Base-by-base conservation (phyloP, 2,113 vertebrate genomes). In the Pica pica region DNA sequence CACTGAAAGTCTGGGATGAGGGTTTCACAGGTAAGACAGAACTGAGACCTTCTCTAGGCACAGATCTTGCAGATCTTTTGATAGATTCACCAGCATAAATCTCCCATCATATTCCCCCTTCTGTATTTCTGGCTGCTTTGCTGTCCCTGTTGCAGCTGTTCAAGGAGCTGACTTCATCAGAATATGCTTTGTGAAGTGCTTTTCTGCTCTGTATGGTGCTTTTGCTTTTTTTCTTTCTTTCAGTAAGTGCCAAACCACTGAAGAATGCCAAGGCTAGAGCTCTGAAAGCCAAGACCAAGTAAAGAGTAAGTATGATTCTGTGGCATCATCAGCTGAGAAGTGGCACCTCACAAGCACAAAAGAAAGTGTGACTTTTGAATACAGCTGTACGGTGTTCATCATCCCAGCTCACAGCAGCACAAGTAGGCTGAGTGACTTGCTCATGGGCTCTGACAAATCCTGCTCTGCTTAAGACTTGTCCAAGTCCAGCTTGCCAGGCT, bases 101-200 rank as follows among this genome's bases (percentile, higher is more conserved):
- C 42, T 92, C 68, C 73, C 44, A 61, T 92, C 69, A 78, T 60
- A 89, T 56, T 60, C 44, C 60, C 18, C 18, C 49, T 83, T 87
- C 56, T 87, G 33, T 68, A 87, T 79, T 92, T 90, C 80, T 94
- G 80, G 56, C 41, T 92, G 60, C 41, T 83, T 90, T 73, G 16
- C 60, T 85, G 70, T 75, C 87, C 42, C 70, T 78, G 52, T 83
- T 16, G 2, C 85, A 94, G 93, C 73, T 96, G 92, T 79, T 93
- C 68, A 78, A 93, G 80, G 46, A 95, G 79, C 80, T 96, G 93
- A 94, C 61, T 88, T 94, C 92, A 94, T 90, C 94, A 94, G 85
- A 96, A 93, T 81, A 75, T 31, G 65, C 83, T 78, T 87, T 90
- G 44, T 81, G 49, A 96, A 94, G 83, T 75, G 76, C 63, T 89